A percentile compares a stretch with the other conserved stretches of the same genome.
Evolutionary conservation across 2,888 invertebrate genomes (phyloP).

Genomic region (Hirtodrosophila histrioides): DNA sequence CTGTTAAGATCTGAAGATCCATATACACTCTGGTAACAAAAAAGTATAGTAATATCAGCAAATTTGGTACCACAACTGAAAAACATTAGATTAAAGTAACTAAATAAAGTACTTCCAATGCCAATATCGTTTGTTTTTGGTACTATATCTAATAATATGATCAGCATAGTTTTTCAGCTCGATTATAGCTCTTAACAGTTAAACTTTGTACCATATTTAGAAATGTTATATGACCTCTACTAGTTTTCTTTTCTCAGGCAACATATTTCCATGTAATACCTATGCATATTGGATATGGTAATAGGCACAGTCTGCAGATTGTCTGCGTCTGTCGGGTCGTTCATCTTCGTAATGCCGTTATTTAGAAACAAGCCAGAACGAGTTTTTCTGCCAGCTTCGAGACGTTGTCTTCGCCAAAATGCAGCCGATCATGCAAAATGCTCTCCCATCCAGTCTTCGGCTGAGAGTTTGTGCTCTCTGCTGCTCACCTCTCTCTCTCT

Average conservation of each 20-base stretch:
- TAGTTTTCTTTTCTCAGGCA: constrained; percentile 6
- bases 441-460: constrained; percentile 27
- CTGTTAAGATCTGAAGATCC: too few species aligned
- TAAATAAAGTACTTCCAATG: too few species aligned
- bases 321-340: constrained; percentile 71
- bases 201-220: neutral
- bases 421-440: constrained; percentile 57
- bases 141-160: too few species aligned
- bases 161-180: too few species aligned
- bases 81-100: too few species aligned
- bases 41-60: too few species aligned
- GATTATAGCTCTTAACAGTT: too few species aligned
- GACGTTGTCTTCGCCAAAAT: constrained; percentile 72
- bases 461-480: constrained; percentile 8
- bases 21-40: too few species aligned
- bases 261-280: constrained; percentile 14
- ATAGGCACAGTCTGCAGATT: constrained; percentile 63
- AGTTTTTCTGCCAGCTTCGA: constrained; percentile 57
- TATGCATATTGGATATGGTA: constrained; percentile 38
- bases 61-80: too few species aligned
- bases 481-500: constrained; percentile 2
- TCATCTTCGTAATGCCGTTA: constrained; percentile 81
- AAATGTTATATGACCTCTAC: too few species aligned
- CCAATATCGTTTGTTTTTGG: too few species aligned
- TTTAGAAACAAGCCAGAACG: constrained; percentile 76